Conservation (phyloP, 64 coral and sea anemone species). For the Montipora sp. region DNA sequence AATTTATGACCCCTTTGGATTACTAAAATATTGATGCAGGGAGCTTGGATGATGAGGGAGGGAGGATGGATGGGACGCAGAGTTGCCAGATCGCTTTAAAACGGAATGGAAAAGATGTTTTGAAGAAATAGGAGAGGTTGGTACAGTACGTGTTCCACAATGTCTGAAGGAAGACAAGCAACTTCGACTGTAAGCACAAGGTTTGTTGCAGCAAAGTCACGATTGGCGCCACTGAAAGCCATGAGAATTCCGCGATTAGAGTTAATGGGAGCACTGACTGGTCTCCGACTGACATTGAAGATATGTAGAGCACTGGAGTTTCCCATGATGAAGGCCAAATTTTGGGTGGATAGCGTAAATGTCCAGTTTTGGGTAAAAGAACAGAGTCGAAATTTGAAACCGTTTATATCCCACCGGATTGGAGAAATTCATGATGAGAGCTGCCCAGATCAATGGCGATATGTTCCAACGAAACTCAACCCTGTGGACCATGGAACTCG, state of each 20-base stretch:
- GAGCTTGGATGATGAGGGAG: constrained; percentile 31
- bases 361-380: constrained; percentile 46
- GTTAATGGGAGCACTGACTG: constrained; percentile 65
- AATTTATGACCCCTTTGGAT: constrained; percentile 71
- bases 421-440: constrained; percentile 73
- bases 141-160: constrained; percentile 43
- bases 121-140: constrained; percentile 58
- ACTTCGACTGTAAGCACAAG: constrained; percentile 31
- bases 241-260: constrained; percentile 70
- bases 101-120: constrained; percentile 69
- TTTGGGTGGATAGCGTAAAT: constrained; percentile 40
- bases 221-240: constrained; percentile 66
- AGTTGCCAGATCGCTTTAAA: constrained; percentile 33
- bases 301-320: constrained; percentile 58
- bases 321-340: constrained; percentile 54
- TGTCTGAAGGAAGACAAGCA: constrained; percentile 52
- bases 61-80: constrained; percentile 38
- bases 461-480: constrained; percentile 31
- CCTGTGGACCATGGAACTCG: constrained; percentile 53
- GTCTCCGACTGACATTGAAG: constrained; percentile 65
- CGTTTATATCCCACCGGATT: constrained; percentile 65
- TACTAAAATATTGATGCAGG: constrained; percentile 68
- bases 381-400: constrained; percentile 75
- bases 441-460: constrained; percentile 58
- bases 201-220: constrained; percentile 63